Evolutionary conservation across 2,888 invertebrate species (phyloP), one percentile per base, ranked within the genome.

Genomic region (Aricia artaxerxes): DNA sequence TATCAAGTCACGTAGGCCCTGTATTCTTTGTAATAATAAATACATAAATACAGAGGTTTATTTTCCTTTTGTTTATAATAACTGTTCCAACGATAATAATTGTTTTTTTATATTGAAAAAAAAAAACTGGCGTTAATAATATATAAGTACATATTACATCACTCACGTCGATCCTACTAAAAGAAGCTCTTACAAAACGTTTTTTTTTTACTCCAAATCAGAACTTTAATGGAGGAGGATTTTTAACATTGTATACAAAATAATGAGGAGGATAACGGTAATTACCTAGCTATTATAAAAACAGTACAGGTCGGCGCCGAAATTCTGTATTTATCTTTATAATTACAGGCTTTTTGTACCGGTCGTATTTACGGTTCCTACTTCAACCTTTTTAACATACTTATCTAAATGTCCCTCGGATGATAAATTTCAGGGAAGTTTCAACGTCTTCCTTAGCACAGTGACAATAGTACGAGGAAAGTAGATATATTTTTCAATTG

Each of bases 301-400:
- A 69, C 69, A 35, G 69, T 13, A 35, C 64, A 35, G 69, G 13
- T 9, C 69, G 13, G 69, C 13, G 69, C 35, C 69, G 11, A 69
- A 69, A 69, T 13, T 35, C 13, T 35, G 11, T 69, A 35, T 35
- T 69, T 69, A 35, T 38, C 64, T 31, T 35, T 69, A 69, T 69
- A 35, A 69, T 38, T 69, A 69, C 69, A 69, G 69, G 35, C 69
- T 69, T 35, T 69, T 16, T 38, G 69, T 69, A 69, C 35, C 9
- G 3, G 31, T 31, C 3, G 1, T 64, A 64, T 24, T 24, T 61
- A 24, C 11, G 7, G 31, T 64, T 64, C 31, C 64, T 24, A 24
- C 24, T 9, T 64, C 1, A 4, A 69, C 31, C 31, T 35, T 69
- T 69, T 69, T 31, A 31, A 13, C 3, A 2, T 24, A 24, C 24